Conservation (phyloP, 2,888 invertebrate species). For the Leptinotarsa tumamoca region DNA sequence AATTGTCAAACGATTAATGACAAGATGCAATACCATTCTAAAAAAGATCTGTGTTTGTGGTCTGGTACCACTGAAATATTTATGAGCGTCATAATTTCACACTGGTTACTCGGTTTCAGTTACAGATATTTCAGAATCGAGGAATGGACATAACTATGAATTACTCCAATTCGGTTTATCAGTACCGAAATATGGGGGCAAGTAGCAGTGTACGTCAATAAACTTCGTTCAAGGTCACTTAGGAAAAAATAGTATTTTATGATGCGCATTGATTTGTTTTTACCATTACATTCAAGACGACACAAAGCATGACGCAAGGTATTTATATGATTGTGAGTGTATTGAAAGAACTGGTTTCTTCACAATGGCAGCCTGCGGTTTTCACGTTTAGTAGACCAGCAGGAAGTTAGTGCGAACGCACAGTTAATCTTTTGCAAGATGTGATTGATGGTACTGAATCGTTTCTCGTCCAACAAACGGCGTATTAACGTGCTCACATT, state of each 20-base stretch:
- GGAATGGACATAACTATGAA: no score
- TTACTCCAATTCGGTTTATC: no score
- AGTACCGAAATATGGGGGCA: no score
- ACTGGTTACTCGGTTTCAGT: no score
- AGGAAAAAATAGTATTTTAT: neutral
- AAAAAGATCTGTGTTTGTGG: no score
- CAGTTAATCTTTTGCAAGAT: constrained; percentile 52
- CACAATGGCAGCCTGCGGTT: constrained; percentile 58
- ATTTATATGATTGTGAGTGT: constrained; percentile 57
- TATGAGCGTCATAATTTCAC: no score
- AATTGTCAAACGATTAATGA: no score
- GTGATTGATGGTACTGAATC: constrained; percentile 52
- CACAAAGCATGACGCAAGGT: constrained; percentile 32
- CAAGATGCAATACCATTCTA: no score
- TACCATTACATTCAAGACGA: constrained; percentile 28
- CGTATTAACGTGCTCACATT: constrained; percentile 33
- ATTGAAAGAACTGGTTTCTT: constrained; percentile 57
- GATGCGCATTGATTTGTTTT: constrained; percentile 26
- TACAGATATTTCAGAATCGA: no score
- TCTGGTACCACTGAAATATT: no score
- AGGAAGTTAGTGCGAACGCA: constrained; percentile 57
- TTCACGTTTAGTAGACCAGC: constrained; percentile 59
- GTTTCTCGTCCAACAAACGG: constrained; percentile 20
- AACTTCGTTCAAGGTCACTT: neutral
- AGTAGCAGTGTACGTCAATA: neutral